Evolutionary conservation across 1,140 invertebrate genomes (phyloP), one percentile per base, ranked within the genome.

Genomic region (Plutomurus gul): DNA sequence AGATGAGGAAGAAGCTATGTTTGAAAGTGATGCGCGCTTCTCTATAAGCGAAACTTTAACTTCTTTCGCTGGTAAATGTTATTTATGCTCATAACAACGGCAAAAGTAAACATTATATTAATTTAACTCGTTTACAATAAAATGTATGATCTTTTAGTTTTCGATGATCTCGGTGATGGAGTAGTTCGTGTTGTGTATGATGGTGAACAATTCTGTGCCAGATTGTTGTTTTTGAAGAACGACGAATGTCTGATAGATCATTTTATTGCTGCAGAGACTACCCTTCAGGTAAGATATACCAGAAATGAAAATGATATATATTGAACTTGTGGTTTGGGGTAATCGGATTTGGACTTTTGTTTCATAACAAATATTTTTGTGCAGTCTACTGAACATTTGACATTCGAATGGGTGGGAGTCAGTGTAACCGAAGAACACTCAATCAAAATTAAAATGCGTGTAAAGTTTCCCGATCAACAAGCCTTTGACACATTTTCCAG

Each of bases 1-100:
- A 6, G 78, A 80, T 13, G 73, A 76, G 20, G 79, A 80, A 22
- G 79, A 80, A 0, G 22, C 46, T n/a, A 80, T 80, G 79, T 80
- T 80, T 77, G 60, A 76, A 46, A 72, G 56, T 33, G 79, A 80
- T 11, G 79, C 73, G 4, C 74, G 56, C 6, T 39, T 39, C 13
- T 16, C n/a, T 37, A 36, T 56, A 40, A 30, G 27, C 37, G 27
- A 27, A 75, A 60, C 36, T n/a, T 56, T 51, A 16, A 11, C 43
- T 33, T 39, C 39, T 27, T 70, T 22, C 33, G 27, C 20, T 27
- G 13, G 40, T 43, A 43, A 43, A 25, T 60, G n/a, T 5, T 3
- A 5, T 30, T 22, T n/a, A 49, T 72, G 30, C 18, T 49, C n/a
- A n/a, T n/a, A n/a, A 76, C 74, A 13, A 10, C 6, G 4, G 30